phyloP scores from a whole-genome alignment of 2,113 vertebrate species.

The Scolopax mira region DNA sequence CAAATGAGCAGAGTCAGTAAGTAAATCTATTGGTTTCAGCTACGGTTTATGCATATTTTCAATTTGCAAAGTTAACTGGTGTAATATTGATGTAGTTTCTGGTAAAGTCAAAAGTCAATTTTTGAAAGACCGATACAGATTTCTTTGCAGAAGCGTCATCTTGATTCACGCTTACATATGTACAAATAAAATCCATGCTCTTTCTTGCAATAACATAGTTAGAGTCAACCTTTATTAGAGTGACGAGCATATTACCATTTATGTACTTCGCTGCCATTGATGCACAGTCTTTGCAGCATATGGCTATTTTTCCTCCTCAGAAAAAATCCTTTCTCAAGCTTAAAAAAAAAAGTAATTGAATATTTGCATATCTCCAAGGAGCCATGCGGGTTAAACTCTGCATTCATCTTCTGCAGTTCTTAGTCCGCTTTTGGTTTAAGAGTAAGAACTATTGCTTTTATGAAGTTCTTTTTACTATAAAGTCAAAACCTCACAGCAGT shows the following conservation, averaged over 20 bases:
- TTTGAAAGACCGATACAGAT: not conserved
- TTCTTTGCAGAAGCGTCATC: slow-evolving; percentile 29
- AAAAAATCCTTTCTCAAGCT: not conserved
- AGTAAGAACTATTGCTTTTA: slow-evolving; percentile 78
- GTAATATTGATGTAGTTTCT: not conserved
- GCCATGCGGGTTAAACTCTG: slow-evolving; percentile 61
- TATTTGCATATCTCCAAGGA: slow-evolving; percentile 78
- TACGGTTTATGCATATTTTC: not conserved
- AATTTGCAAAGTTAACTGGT: not conserved
- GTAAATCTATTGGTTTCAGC: not conserved
- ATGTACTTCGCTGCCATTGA: slow-evolving; percentile 39
- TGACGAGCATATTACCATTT: slow-evolving; percentile 34
- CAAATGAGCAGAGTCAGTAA: not conserved
- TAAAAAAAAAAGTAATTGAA: slow-evolving; percentile 65
- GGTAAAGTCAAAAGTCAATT: not conserved
- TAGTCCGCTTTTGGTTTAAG: slow-evolving; percentile 77
- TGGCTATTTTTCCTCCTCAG: not conserved
- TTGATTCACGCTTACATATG: slow-evolving; percentile 1
- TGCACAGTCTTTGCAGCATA: slow-evolving; percentile 39
- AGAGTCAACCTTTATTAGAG: slow-evolving; percentile 44
- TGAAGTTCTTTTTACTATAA: slow-evolving; percentile 77
- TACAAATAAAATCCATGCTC: slow-evolving; percentile 42
- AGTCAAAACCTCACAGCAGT: slow-evolving; percentile 83
- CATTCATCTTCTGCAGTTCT: slow-evolving; percentile 76
- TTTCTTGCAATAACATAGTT: slow-evolving; percentile 46